phyloP scores from a whole-genome alignment of 2,797 vertebrate species.

The Acipenser transmontanus region DNA sequence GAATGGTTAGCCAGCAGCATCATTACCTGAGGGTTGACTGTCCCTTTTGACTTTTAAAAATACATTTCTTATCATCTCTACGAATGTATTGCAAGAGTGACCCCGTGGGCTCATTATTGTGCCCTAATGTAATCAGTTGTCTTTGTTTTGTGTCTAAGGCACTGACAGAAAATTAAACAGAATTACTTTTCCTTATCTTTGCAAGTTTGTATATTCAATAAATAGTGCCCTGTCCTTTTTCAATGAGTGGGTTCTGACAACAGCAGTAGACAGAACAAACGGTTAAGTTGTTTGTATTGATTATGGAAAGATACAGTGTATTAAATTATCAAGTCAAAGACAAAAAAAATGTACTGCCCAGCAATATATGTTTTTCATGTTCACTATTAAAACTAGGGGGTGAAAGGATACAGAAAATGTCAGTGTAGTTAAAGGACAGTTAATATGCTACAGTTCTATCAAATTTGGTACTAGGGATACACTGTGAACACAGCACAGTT shows the following conservation, averaged over 20 bases:
- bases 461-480: too few species aligned
- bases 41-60: too few species aligned
- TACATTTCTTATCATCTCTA: too few species aligned
- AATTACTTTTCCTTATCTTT: background rate
- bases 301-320: background rate
- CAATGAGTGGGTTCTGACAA: constrained; percentile 1
- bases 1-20: too few species aligned
- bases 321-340: constrained; percentile 4
- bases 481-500: too few species aligned
- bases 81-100: too few species aligned
- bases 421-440: background rate
- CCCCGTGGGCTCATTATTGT: background rate
- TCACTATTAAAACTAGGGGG: background rate
- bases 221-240: background rate
- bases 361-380: background rate
- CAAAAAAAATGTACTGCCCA: background rate
- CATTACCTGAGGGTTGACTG: too few species aligned
- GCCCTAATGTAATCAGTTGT: background rate
- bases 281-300: background rate
- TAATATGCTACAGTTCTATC: too few species aligned
- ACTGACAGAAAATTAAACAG: constrained; percentile 2
- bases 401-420: background rate
- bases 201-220: background rate
- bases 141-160: background rate
- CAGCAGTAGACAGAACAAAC: constrained; percentile 5